phyloP scores from a whole-genome alignment of 2,113 vertebrate species.

The Thamnophis sirtalis region DNA sequence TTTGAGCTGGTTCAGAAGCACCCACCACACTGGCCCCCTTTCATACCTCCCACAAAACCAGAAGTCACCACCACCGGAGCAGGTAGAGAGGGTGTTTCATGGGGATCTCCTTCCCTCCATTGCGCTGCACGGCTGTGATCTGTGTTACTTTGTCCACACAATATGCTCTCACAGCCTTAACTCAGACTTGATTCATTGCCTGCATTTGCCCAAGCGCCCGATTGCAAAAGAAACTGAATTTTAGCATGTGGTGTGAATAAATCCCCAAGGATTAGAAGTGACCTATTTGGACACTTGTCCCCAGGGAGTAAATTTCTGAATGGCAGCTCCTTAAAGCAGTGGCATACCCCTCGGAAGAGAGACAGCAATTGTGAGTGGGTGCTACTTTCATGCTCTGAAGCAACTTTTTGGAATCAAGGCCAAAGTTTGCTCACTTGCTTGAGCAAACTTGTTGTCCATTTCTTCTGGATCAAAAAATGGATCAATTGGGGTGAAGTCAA shows the following conservation, averaged over 20 bases:
- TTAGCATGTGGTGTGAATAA: background rate
- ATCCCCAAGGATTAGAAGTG: background rate
- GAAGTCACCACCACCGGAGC: constrained; percentile 85
- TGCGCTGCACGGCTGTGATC: background rate
- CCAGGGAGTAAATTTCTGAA: background rate
- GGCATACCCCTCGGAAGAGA: background rate
- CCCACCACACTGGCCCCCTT: constrained; percentile 84
- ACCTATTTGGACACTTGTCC: background rate
- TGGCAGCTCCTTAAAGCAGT: background rate
- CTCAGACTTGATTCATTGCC: background rate
- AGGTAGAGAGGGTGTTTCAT: constrained; percentile 59
- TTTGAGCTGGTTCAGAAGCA: constrained; percentile 88
- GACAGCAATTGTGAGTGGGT: background rate
- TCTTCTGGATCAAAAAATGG: background rate
- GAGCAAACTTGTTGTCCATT: background rate
- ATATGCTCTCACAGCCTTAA: background rate
- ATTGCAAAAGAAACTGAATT: background rate
- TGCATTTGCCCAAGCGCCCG: background rate
- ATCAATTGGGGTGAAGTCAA: background rate
- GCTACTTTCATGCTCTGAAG: background rate
- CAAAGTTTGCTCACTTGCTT: background rate
- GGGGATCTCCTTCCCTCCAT: background rate
- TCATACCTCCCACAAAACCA: constrained; percentile 81
- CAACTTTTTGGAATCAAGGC: background rate
- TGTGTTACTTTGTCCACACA: background rate